Base-by-base conservation (phyloP, 2,888 invertebrate genomes). In the Baccha elongata region DNA sequence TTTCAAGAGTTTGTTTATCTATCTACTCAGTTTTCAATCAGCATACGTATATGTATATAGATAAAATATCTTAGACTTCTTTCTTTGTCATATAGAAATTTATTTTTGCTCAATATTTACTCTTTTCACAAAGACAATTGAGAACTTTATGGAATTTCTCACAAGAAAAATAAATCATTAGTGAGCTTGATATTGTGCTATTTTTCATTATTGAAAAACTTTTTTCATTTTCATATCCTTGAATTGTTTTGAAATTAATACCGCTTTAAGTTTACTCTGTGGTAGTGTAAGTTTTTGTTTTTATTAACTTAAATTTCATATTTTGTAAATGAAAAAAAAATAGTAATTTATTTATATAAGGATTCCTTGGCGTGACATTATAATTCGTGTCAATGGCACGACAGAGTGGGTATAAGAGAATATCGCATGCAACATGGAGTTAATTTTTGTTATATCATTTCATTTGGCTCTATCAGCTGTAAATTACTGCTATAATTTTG, bases 121-220 rank as follows among this genome's bases (percentile, higher is more conserved):
- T 55, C 37, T 13, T 37, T 15, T 21, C 15, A 10, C 55, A 32
- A 13, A 50, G 29, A 40, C 29, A 7, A 32, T 55, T 23, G 37
- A 23, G 37, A 23, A 55, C 8, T 55, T 55, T 37, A 55, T 55
- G 55, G 23, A 55, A 37, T 55, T 55, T 40, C 55, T 55, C 15
- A 17, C 55, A 55, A 55, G 55, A 55, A 55, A 37, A 55, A 55
- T 37, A 37, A n/a, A 4, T 55, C 55, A 55, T 55, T 55, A 55
- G 37, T 21, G n/a, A n/a, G 55, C 37, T 40, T 55, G 55, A 55
- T 55, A 55, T 55, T 55, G 37, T 37, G 21, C 13, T 37, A 40
- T 55, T 55, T 55, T 55, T 40, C 55, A 55, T 55, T 55, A 55
- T 55, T 55, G 23, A 8, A 55, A 55, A 55, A 55, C 19, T 55